Percentiles rank a stretch among this genome's conserved stretches.
Evolutionary conservation across 2,113 vertebrate species (phyloP).

Genomic region (Phyllostomus hastatus): DNA sequence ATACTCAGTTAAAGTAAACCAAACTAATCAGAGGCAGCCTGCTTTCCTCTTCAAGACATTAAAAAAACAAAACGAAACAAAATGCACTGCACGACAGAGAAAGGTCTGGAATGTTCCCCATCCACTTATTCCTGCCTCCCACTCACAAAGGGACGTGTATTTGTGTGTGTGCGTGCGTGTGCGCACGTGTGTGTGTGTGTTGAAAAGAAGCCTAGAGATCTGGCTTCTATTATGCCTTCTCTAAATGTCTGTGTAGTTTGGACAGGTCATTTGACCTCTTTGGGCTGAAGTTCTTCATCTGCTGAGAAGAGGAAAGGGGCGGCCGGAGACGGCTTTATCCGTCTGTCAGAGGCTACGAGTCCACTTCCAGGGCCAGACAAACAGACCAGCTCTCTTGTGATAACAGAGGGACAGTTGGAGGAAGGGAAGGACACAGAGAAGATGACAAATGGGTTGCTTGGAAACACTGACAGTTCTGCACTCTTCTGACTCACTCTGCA

Average conservation of each 20-base stretch:
- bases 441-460: neutral
- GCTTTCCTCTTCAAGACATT: conserved; percentile 34
- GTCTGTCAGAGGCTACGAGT: neutral
- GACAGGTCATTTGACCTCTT: neutral
- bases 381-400: neutral
- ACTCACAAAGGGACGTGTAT: neutral
- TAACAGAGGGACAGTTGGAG: neutral
- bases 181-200: neutral
- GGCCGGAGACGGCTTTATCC: neutral
- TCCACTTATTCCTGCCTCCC: neutral
- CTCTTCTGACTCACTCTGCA: neutral
- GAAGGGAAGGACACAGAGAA: neutral
- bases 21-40: conserved; percentile 39
- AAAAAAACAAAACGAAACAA: neutral
- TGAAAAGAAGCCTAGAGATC: neutral
- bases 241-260: neutral
- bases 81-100: neutral
- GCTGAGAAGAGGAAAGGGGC: neutral
- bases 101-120: neutral
- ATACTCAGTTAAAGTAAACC: conserved; percentile 46
- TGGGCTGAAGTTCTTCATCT: neutral
- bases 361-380: neutral
- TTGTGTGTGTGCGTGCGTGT: neutral
- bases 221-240: neutral
- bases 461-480: neutral